These are phyloP conservation scores for Tetrax tetrax DNA, from an alignment of 2,113 vertebrate genomes.

Conservation along the genomic window DNA sequence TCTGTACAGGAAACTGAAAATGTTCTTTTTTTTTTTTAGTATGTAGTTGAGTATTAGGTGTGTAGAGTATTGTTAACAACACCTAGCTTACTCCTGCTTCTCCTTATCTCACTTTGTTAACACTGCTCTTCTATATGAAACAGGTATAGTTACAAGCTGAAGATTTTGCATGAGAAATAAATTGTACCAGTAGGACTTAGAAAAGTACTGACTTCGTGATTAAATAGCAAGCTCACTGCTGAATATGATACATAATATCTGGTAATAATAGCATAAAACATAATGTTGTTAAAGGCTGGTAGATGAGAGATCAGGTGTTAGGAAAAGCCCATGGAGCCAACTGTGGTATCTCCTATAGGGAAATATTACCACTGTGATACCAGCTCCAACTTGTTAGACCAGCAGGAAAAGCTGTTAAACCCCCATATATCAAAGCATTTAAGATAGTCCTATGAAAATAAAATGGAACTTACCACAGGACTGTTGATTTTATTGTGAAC, in stretches of 20 bases:
- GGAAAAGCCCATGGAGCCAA: not conserved
- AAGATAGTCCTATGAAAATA: not conserved
- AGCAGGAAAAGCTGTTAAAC: not conserved
- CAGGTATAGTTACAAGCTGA: not conserved
- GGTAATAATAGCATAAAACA: slow-evolving; percentile 28
- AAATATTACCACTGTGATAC: not conserved
- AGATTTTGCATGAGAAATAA: slow-evolving; percentile 2
- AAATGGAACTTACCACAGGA: not conserved
- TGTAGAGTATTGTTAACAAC: slow-evolving; percentile 7
- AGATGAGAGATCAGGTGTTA: not conserved
- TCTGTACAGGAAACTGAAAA: slow-evolving; percentile 50
- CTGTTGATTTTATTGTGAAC: not conserved
- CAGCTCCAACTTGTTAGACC: not conserved
- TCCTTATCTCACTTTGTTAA: not conserved
- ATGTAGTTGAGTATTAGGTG: slow-evolving; percentile 16
- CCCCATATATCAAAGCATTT: not conserved
- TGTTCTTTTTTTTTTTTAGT: not conserved
- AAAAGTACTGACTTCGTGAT: not conserved
- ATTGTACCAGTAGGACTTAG: not conserved
- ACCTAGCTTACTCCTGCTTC: not conserved
- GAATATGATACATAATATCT: not conserved
- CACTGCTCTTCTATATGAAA: not conserved
- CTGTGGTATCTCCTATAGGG: not conserved
- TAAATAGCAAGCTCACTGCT: slow-evolving; percentile 9
- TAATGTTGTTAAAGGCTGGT: slow-evolving; percentile 4